These are phyloP conservation scores for Cetoscarus ocellatus DNA, from an alignment of 2,797 vertebrate species.

Conservation along the genomic window DNA sequence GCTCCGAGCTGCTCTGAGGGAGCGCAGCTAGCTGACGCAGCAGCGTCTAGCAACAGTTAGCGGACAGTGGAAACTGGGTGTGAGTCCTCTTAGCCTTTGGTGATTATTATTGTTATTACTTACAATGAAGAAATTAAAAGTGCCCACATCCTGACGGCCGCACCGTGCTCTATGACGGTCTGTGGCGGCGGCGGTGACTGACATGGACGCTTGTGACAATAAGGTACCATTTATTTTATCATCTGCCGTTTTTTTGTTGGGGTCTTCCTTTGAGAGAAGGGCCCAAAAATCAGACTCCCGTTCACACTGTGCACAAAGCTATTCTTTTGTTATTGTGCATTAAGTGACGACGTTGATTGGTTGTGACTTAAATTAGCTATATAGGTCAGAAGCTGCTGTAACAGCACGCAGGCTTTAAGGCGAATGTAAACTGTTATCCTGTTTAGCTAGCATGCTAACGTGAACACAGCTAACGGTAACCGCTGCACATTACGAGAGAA, in stretches of 20 bases:
- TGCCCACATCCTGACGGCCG: conserved; percentile 76
- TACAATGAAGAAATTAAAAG: conserved; percentile 79
- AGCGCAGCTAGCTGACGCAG: conserved; percentile 67
- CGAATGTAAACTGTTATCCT: conserved; percentile 1
- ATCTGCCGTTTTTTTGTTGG: conserved; percentile 13
- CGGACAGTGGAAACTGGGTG: conserved; percentile 46
- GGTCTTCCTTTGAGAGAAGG: conserved; percentile 21
- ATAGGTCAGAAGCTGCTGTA: background rate
- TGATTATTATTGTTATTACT: conserved; percentile 14
- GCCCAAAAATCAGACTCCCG: background rate
- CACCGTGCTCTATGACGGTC: conserved; percentile 67
- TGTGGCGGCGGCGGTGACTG: conserved; percentile 69
- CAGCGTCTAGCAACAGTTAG: conserved; percentile 51
- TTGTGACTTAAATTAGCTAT: background rate
- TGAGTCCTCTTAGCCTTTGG: conserved; percentile 42
- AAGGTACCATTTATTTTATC: conserved; percentile 75
- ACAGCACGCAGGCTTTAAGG: background rate
- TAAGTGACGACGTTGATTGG: background rate
- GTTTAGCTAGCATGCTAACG: conserved; percentile 49
- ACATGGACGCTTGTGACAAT: conserved; percentile 84
- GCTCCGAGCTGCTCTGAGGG: conserved; percentile 22
- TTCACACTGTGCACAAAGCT: background rate
- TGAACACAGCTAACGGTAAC: conserved; percentile 45
- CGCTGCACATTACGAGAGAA: background rate
- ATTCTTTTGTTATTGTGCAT: background rate